phyloP scores from a whole-genome alignment of 2,888 invertebrate species.

The Taphrorychus bicolor region DNA sequence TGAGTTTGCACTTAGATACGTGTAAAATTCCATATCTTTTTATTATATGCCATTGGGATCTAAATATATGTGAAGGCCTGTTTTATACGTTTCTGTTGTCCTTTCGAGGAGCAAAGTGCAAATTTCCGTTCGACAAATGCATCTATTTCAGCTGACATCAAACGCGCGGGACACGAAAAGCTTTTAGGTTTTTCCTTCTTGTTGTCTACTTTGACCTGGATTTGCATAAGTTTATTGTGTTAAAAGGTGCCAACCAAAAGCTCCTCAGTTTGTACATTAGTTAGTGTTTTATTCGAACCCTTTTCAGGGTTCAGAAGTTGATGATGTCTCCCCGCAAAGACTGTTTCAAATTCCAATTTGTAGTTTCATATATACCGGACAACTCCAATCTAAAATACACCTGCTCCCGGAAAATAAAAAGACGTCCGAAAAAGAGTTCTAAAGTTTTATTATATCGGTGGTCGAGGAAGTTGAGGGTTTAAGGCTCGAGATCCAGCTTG shows the following conservation, averaged over 20 bases:
- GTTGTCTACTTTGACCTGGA: neutral
- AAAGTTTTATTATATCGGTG: conserved; percentile 39
- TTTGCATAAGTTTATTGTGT: neutral
- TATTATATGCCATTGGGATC: neutral
- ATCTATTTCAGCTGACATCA: conserved; percentile 2
- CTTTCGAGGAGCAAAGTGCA: neutral
- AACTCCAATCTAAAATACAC: conserved; percentile 22
- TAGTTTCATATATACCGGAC: neutral
- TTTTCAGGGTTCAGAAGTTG: no score
- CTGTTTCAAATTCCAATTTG: neutral
- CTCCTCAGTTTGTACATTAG: neutral
- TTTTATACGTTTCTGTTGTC: neutral
- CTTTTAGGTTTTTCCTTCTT: conserved; percentile 4
- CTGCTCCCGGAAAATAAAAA: conserved; percentile 20
- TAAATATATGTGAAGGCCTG: neutral
- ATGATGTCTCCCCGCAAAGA: neutral
- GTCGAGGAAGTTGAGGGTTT: conserved; percentile 8
- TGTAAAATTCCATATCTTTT: neutral
- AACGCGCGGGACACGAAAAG: conserved; percentile 2
- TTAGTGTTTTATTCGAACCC: no score
- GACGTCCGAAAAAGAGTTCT: conserved; percentile 18
- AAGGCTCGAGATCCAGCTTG: neutral
- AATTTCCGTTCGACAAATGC: conserved; percentile 13
- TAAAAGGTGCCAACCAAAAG: neutral
- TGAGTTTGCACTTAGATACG: neutral